These are phyloP conservation scores for Thryonomys swinderianus DNA, from an alignment of 2,113 vertebrate species.

Conservation along the genomic window DNA sequence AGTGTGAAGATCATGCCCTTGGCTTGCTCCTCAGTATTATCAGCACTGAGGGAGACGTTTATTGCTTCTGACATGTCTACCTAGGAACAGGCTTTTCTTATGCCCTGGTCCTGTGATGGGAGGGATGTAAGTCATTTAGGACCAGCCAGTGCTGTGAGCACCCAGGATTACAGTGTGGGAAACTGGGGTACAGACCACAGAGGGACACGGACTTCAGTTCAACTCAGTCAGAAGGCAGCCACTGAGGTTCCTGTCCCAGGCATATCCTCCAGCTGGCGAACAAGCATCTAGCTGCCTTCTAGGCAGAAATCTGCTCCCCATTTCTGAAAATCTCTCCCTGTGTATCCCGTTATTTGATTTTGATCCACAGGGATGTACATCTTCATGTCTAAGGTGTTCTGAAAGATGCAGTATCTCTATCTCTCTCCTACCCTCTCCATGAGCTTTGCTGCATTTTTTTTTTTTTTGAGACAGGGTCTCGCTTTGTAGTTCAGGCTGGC, in stretches of 20 bases:
- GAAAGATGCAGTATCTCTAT: fast-evolving
- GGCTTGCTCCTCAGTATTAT: conserved; percentile 69
- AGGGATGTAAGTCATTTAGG: not conserved
- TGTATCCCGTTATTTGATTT: not conserved
- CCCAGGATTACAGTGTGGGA: not conserved
- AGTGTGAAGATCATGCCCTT: not conserved
- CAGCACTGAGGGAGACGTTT: conserved; percentile 61
- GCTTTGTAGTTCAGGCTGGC: too few species aligned
- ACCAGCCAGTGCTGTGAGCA: not conserved
- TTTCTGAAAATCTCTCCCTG: not conserved
- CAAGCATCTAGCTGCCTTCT: not conserved
- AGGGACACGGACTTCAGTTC: not conserved
- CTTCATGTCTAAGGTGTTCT: not conserved
- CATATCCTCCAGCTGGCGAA: fast-evolving
- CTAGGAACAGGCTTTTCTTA: conserved; percentile 57
- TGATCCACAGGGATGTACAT: not conserved
- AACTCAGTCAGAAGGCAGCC: not conserved
- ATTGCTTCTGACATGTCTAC: conserved; percentile 25
- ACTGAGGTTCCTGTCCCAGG: not conserved
- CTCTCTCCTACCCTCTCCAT: not conserved
- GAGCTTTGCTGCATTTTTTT: conserved; percentile 55
- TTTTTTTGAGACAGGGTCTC: too few species aligned
- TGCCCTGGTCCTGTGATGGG: not conserved
- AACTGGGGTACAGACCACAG: fast-evolving
- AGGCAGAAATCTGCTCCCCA: fast-evolving